Conservation (phyloP, 53 echinoderm and acorn worm species). For the Holothuria scabra region DNA sequence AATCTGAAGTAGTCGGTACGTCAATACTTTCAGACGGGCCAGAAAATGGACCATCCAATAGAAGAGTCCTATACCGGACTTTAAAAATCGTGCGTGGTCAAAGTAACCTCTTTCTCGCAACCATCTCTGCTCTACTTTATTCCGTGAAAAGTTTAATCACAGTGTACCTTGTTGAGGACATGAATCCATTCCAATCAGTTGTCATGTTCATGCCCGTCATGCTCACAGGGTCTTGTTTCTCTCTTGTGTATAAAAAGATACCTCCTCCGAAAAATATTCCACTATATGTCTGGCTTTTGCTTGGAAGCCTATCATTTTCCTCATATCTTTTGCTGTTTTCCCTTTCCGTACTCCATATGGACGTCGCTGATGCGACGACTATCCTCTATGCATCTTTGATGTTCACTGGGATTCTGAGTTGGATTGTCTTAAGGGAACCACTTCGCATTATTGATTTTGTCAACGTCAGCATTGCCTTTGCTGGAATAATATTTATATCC, state of each 20-base stretch:
- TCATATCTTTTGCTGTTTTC: neutral
- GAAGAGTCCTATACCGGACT: no score
- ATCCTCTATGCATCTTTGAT: neutral
- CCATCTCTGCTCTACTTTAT: neutral
- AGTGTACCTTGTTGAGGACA: neutral
- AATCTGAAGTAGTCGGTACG: no score
- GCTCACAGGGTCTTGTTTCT: neutral
- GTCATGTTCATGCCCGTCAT: neutral
- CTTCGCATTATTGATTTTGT: neutral
- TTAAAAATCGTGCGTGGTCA: no score
- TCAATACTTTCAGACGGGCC: no score
- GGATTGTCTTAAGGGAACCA: constrained; percentile 22
- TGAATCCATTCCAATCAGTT: neutral
- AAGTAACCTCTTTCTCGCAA: neutral
- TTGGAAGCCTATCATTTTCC: neutral
- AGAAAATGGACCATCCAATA: no score
- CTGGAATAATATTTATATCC: neutral
- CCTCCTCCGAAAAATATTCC: neutral
- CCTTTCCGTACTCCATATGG: neutral
- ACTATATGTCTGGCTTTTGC: neutral
- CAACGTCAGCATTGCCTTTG: neutral
- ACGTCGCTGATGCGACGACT: neutral
- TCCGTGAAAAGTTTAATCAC: neutral
- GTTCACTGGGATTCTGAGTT: constrained; percentile 1
- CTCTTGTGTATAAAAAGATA: neutral